Evolutionary conservation across 53 echinoderm and acorn worm species (phyloP), one percentile per base, ranked within the genome.

Genomic region (Actinopyga echinites): DNA sequence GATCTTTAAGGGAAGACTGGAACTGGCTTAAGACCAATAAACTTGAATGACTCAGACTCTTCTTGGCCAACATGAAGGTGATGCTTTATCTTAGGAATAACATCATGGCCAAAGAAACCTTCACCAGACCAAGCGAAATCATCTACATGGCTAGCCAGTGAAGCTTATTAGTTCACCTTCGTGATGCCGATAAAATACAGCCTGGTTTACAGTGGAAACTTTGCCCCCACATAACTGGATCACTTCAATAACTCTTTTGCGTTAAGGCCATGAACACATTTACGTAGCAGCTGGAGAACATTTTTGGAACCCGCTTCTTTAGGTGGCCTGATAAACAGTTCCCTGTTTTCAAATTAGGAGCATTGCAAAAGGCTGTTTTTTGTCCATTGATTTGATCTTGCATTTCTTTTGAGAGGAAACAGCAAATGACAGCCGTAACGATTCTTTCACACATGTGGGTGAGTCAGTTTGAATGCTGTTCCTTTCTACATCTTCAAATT

Each of bases 71-170:
- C 78, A 55, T 12, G 10, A 4, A 78, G 78, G 20, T 20, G 11
- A 26, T 78, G 45, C 26, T 55, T 78, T 11, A 78, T 30, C 17
- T 78, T 19, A 5, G 23, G 24, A 55, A 78, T 78, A 34, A 56
- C 30, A 52, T 29, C 25, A 26, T 53, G n/a, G 28, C 52, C 54
- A 77, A 77, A 77, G 28, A 20, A 13, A 19, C 11, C 28, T 9
- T 77, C 52, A 2, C 77, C 77, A 49, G 77, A 49, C 77, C 77
- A 77, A 13, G 49, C 30, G 49, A 77, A 77, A 34, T 77, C 77
- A 52, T 77, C 77, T 25, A 77, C 77, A 55, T 77, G 77, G 56
- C 28, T 54, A 15, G 69, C 69, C 15, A 69, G 69, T n/a, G 13
- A 69, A 13, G 9, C 69, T 37, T 2, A 34, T 33, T 23, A 69